Percentiles rank a stretch among this genome's conserved stretches.
Evolutionary conservation across 37 sponge, comb jelly and placozoan genomes (phyloP).

Genomic region (Crambe crambe): DNA sequence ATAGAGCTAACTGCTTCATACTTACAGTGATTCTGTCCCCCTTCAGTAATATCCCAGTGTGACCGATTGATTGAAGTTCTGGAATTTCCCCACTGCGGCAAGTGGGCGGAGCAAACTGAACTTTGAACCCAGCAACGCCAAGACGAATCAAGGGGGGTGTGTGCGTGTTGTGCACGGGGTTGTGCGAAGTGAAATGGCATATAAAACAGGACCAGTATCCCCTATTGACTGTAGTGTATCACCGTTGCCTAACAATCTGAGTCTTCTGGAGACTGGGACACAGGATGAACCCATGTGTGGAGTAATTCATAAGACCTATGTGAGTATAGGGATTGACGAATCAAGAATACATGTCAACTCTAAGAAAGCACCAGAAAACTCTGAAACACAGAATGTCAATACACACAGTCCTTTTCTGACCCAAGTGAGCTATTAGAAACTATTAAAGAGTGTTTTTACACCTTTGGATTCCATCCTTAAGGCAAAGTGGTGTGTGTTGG

Average conservation of each 20-base stretch:
- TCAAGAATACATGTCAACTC: too few relatives aligned
- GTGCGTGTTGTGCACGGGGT: too few relatives aligned
- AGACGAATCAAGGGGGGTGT: too few relatives aligned
- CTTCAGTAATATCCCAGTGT: too few relatives aligned
- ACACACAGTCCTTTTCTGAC: slow-evolving; percentile 7
- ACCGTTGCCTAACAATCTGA: background rate
- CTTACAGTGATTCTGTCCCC: too few relatives aligned
- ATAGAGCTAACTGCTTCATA: too few relatives aligned
- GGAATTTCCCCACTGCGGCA: too few relatives aligned
- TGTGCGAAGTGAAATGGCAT: too few relatives aligned
- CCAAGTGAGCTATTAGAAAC: slow-evolving; percentile 18
- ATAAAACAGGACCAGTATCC: background rate
- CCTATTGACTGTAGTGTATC: background rate
- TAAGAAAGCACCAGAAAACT: background rate
- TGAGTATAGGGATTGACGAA: background rate
- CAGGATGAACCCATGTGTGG: slow-evolving; percentile 17
- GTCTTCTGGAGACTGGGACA: background rate
- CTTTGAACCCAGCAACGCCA: background rate
- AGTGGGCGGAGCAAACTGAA: too few relatives aligned
- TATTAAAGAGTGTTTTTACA: background rate
- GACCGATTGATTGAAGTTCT: too few relatives aligned
- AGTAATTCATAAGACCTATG: slow-evolving; percentile 32
- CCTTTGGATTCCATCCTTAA: too few relatives aligned
- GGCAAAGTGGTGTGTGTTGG: slow-evolving; percentile 63
- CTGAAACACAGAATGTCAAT: background rate